Conservation (phyloP, 2,113 vertebrate species). For the Limnothrissa miodon region DNA sequence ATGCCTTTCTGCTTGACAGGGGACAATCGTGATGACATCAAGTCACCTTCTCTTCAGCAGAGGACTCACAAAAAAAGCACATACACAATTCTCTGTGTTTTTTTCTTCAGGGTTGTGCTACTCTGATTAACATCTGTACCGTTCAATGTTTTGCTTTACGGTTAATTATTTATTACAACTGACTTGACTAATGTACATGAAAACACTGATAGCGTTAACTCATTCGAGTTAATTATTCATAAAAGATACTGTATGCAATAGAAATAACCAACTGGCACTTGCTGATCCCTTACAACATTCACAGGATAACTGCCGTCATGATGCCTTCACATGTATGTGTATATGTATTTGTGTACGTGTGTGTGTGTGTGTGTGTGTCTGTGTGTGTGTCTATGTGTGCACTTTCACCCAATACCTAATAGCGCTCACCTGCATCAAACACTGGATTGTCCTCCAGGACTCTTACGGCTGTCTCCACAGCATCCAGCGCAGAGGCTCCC, state of each 20-base stretch:
- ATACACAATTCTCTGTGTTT: background rate
- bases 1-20: background rate
- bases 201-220: background rate
- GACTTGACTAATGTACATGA: background rate
- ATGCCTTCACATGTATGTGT: background rate
- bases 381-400: background rate
- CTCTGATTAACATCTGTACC: background rate
- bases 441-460: conserved; percentile 64
- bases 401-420: too few relatives aligned
- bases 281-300: background rate
- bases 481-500: conserved; percentile 59
- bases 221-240: background rate
- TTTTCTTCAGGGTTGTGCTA: background rate
- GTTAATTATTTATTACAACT: background rate
- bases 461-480: conserved; percentile 65
- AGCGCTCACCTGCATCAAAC: conserved; percentile 62
- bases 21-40: too few relatives aligned
- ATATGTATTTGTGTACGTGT: background rate
- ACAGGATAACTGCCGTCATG: background rate
- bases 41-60: background rate
- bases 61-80: background rate
- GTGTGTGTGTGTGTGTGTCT: background rate
- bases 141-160: background rate
- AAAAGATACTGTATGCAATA: background rate
- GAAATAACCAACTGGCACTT: background rate